phyloP scores from a whole-genome alignment of 2,888 invertebrate species.

The Taphrorychus bicolor region DNA sequence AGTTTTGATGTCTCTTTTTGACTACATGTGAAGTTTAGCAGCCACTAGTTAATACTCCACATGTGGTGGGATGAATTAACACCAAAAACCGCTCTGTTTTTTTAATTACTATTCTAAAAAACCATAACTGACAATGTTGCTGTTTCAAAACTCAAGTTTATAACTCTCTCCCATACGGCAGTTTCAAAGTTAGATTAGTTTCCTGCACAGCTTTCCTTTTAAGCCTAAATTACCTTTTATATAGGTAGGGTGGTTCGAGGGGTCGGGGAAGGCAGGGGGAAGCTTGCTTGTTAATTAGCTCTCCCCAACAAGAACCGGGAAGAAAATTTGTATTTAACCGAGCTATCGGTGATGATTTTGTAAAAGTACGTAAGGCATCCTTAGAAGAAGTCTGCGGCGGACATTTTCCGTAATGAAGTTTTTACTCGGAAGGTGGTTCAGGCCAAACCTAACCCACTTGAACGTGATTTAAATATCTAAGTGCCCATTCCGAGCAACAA shows the following conservation, averaged over 20 bases:
- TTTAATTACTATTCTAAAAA: no score
- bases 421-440: no score
- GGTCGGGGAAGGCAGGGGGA: background rate
- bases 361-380: no score
- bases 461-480: constrained; percentile 11
- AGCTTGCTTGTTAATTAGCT: background rate
- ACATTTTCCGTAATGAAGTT: background rate
- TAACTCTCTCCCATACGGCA: background rate
- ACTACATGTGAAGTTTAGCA: no score
- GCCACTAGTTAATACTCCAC: no score
- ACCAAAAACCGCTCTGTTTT: no score
- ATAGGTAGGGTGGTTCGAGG: background rate
- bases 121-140: no score
- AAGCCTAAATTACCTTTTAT: background rate
- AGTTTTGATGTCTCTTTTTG: no score
- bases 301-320: background rate
- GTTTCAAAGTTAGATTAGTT: background rate
- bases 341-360: background rate
- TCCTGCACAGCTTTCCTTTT: background rate
- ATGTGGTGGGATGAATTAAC: no score
- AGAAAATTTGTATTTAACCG: background rate
- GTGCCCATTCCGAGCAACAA: background rate
- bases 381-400: background rate
- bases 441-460: background rate
- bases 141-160: background rate